A percentile compares a stretch with the other conserved stretches of the same genome.
phyloP scores from a whole-genome alignment of 2,888 invertebrate genomes.

The Ormyrus nitidulus region DNA sequence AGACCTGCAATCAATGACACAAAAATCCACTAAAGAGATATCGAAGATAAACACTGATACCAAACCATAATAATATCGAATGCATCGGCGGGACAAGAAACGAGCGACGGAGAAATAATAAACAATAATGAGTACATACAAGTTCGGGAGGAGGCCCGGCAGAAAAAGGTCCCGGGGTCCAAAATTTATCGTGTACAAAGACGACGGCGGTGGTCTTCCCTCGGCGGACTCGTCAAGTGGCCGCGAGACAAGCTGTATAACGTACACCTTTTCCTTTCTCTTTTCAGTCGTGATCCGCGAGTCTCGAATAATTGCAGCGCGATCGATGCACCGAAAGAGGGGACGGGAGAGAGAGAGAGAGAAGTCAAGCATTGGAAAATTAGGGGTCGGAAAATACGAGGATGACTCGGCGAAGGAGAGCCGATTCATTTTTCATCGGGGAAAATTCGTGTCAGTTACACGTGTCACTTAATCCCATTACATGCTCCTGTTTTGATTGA shows the following conservation, averaged over 20 bases:
- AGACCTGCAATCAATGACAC: no score
- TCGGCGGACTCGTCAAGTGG: constrained; percentile 5
- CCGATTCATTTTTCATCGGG: constrained; percentile 44
- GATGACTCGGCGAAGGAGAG: constrained; percentile 29
- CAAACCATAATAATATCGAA: constrained; percentile 1
- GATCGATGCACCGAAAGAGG: constrained; percentile 3
- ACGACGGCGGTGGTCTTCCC: constrained; percentile 37
- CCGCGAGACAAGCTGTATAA: neutral
- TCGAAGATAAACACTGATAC: neutral
- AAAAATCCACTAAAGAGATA: no score
- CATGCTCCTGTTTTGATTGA: constrained; percentile 20
- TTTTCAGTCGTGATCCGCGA: neutral
- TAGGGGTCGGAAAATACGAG: neutral
- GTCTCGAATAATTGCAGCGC: constrained; percentile 19
- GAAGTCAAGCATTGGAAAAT: constrained; percentile 11
- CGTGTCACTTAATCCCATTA: constrained; percentile 35
- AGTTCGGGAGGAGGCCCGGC: neutral
- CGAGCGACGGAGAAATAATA: constrained; percentile 44
- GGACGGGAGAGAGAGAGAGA: neutral
- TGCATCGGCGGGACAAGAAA: neutral
- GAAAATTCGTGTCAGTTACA: constrained; percentile 43
- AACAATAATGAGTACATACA: constrained; percentile 47
- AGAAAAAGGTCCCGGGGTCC: constrained; percentile 6
- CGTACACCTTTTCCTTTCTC: neutral
- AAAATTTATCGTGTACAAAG: constrained; percentile 27